Conservation (phyloP, 2,888 invertebrate species). For the Microplitis deprimator region DNA sequence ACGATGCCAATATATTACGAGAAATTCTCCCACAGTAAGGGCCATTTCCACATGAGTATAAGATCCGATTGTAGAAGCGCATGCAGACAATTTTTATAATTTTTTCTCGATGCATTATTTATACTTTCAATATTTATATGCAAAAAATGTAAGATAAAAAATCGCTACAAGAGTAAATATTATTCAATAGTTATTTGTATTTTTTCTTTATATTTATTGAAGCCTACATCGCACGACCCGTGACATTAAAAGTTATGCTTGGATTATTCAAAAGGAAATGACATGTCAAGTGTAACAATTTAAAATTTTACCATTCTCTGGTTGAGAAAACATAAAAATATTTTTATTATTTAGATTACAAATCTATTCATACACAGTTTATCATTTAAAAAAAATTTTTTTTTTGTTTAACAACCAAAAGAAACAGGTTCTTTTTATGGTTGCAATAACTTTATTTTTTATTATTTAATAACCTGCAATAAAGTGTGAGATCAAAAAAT, state of each 20-base stretch:
- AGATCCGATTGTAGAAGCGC: too few relatives aligned
- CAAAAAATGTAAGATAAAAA: not conserved
- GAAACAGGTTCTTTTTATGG: not conserved
- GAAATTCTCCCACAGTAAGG: too few relatives aligned
- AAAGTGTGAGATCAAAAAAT: not conserved
- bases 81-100: too few relatives aligned
- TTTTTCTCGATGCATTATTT: constrained; percentile 3
- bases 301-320: not conserved
- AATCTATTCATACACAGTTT: not conserved
- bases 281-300: not conserved
- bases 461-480: not conserved
- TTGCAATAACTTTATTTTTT: not conserved
- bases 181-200: not conserved
- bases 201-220: constrained; percentile 6
- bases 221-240: not conserved
- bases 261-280: not conserved
- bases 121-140: constrained; percentile 3
- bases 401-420: not conserved
- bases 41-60: too few relatives aligned
- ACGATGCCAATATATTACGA: too few relatives aligned
- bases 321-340: not conserved
- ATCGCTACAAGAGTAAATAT: not conserved
- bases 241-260: not conserved
- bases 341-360: not conserved
- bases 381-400: not conserved